Evolutionary conservation across 2,113 vertebrate genomes (phyloP), one percentile per base, ranked within the genome.

Genomic region (Caranx ignobilis): DNA sequence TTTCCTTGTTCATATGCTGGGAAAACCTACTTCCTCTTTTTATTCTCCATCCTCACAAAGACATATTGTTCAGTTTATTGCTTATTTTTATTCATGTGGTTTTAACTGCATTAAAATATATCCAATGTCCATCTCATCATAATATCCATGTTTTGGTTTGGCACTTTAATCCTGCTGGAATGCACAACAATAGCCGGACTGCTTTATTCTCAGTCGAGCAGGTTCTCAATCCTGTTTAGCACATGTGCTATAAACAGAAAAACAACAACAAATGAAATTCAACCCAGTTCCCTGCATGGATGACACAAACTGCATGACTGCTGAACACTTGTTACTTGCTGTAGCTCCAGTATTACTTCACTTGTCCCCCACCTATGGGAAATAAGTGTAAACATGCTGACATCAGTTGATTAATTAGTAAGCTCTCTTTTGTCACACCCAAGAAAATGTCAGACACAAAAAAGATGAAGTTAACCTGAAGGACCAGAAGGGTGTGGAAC

Each of bases 181-280:
- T 56, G n/a, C 5, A 11, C 7, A 26, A 50, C 35, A 39, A 11
- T 4, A 31, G 21, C 13, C 35, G 4, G 11, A 55, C 15, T 18
- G 8, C 16, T 82, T 80, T 35, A 48, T 50, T 79, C 75, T 72
- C 52, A 55, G 63, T 75, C 56, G 37, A 85, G 67, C 82, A 84
- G 85, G 80, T 92, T 92, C 6, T 63, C 34, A 56, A 35, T 75
- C 75, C 71, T 77, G 73, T 83, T 90, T 31, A 21, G 41, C 62
- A 19, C 39, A 59, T 12, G 18, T 4, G 34, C 11, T 41, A 34
- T 64, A 81, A 68, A 68, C 48, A 61, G 37, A 75, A 67, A 19
- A 56, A 57, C 73, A 64, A 31, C 32, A 52, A n/a, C 35, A 45
- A 11, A 26, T 4, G 7, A n/a, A 61, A 15, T 10, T 76, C 57